A percentile compares a stretch with the other conserved stretches of the same genome.
Evolutionary conservation across 2,888 invertebrate species (phyloP).

Genomic region (Drosophila kanekoi): DNA sequence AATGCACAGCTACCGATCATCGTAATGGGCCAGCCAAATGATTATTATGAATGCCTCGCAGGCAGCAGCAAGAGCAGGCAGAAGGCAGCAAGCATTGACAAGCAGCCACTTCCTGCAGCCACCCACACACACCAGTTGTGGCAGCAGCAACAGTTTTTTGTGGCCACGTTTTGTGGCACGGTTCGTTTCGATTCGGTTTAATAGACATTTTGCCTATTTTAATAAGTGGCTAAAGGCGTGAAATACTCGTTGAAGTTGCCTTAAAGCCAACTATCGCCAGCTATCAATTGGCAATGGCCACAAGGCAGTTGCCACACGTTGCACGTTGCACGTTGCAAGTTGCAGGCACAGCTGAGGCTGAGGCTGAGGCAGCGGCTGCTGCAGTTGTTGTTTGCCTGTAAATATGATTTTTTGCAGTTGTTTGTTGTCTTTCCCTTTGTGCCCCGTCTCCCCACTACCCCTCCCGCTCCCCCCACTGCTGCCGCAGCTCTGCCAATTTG

Average conservation of each 20-base stretch:
- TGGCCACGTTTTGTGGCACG: constrained; percentile 49
- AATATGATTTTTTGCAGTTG: constrained; percentile 76
- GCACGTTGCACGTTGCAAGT: constrained; percentile 18
- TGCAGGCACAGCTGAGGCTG: constrained; percentile 20
- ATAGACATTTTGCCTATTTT: constrained; percentile 81
- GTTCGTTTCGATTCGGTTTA: constrained; percentile 35
- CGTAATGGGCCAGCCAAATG: constrained; percentile 48
- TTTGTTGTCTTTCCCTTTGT: constrained; percentile 56
- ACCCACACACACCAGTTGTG: constrained; percentile 39
- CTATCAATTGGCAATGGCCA: constrained; percentile 64
- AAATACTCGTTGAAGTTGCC: constrained; percentile 60
- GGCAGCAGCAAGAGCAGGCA: not conserved
- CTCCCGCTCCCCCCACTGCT: not conserved
- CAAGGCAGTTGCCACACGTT: constrained; percentile 29
- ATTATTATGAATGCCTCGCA: constrained; percentile 26
- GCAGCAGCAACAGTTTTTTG: constrained; percentile 25
- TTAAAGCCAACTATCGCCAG: constrained; percentile 59
- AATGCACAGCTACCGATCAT: constrained; percentile 53
- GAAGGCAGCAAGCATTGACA: constrained; percentile 31
- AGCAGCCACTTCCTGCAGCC: constrained; percentile 31
- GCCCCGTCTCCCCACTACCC: constrained; percentile 3
- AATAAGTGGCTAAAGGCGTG: constrained; percentile 82
- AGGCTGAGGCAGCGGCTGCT: constrained; percentile 6
- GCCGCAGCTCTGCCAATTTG: constrained; percentile 56
- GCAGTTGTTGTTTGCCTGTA: constrained; percentile 47